A percentile compares a stretch with the other conserved stretches of the same genome.
These are phyloP conservation scores for Erinaceus europaeus DNA, from an alignment of 2,113 vertebrate species.

Conservation along the genomic window DNA sequence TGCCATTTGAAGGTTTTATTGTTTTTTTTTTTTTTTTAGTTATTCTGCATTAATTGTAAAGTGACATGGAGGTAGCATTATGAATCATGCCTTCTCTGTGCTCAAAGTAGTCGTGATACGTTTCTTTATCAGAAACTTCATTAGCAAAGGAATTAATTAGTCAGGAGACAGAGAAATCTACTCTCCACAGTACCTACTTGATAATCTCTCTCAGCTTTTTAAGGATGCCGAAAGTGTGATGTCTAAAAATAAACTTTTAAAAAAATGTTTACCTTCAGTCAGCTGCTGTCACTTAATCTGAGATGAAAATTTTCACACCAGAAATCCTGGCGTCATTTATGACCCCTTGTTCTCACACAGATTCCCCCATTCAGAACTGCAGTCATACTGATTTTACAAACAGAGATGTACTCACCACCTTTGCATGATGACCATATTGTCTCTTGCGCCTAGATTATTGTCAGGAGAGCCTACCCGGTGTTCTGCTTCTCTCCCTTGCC, in stretches of 20 bases:
- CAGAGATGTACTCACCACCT: background rate
- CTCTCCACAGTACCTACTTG: background rate
- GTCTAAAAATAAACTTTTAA: background rate
- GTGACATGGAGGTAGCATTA: background rate
- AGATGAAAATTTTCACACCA: background rate
- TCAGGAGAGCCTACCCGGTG: background rate
- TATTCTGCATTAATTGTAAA: background rate
- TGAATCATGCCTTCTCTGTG: slow-evolving; percentile 23
- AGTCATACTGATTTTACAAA: background rate
- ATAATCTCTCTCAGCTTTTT: background rate
- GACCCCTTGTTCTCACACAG: background rate
- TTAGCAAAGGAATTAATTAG: background rate
- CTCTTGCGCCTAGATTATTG: background rate
- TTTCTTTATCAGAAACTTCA: background rate
- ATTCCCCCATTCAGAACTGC: background rate
- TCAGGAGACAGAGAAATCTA: background rate
- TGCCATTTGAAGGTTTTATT: slow-evolving; percentile 60
- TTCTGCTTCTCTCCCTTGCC: background rate
- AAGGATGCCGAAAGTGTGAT: background rate
- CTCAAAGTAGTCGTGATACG: background rate
- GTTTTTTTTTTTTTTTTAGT: too few species aligned
- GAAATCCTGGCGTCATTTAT: background rate
- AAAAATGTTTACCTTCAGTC: too few species aligned
- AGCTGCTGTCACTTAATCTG: background rate
- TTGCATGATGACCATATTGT: background rate